Evolutionary conservation across 2,888 invertebrate species (phyloP).

Genomic region (Lithophane leautieri): DNA sequence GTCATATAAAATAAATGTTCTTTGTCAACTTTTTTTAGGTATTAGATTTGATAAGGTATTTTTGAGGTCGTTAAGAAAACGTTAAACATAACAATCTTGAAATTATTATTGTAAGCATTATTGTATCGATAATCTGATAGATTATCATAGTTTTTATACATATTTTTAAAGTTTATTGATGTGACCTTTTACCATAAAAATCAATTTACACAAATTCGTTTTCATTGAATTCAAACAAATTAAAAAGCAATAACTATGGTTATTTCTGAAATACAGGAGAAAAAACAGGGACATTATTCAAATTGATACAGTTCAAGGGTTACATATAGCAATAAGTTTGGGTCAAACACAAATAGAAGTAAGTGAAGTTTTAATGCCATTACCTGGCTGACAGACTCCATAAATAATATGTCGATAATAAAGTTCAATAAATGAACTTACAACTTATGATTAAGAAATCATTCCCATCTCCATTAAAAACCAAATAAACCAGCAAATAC

Average conservation of each 20-base stretch:
- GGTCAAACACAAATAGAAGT: too few species aligned
- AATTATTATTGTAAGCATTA: not conserved
- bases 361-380: too few species aligned
- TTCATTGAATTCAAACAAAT: not conserved
- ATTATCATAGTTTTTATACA: not conserved
- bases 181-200: not conserved
- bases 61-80: conserved; percentile 6
- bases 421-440: not conserved
- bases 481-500: not conserved
- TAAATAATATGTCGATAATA: not conserved
- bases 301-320: too few species aligned
- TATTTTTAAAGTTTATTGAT: not conserved
- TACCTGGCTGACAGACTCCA: too few species aligned
- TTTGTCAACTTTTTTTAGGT: conserved; percentile 17
- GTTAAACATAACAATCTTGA: not conserved
- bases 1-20: conserved; percentile 30
- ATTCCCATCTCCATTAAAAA: not conserved
- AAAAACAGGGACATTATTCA: not conserved
- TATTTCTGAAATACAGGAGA: too few species aligned
- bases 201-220: not conserved
- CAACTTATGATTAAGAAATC: not conserved
- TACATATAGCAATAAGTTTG: too few species aligned
- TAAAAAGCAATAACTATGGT: not conserved
- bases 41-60: conserved; percentile 17
- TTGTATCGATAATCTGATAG: not conserved